Percentiles rank a stretch among this genome's conserved stretches.
phyloP scores from a whole-genome alignment of 2,797 vertebrate species.

The Columba guinea region DNA sequence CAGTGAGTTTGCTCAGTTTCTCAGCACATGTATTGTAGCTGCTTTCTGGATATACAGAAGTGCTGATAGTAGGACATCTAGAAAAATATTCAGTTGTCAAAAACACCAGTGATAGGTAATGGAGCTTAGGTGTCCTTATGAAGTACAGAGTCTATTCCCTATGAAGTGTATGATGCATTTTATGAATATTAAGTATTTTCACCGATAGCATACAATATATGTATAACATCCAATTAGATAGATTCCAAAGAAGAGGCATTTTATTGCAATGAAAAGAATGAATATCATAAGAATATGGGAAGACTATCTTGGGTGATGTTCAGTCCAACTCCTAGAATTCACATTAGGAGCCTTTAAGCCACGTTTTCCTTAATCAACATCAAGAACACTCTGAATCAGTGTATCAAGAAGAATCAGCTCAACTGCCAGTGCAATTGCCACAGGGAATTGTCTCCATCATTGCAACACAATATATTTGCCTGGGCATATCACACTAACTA shows the following conservation, averaged over 20 bases:
- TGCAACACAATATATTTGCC: slow-evolving; percentile 40
- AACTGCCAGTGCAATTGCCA: slow-evolving; percentile 31
- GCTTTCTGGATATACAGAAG: not conserved
- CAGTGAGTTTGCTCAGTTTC: not conserved
- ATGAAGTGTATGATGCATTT: not conserved
- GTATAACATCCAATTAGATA: not conserved
- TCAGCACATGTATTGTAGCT: not conserved
- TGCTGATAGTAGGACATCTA: not conserved
- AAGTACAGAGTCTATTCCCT: not conserved
- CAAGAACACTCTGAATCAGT: not conserved
- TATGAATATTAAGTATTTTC: not conserved
- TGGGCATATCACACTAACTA: slow-evolving; percentile 35
- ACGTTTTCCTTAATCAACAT: slow-evolving; percentile 24
- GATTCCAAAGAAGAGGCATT: not conserved
- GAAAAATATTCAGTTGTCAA: not conserved
- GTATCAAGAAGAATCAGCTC: slow-evolving; percentile 52
- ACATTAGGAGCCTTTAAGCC: not conserved
- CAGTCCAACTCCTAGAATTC: not conserved
- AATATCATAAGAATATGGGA: not conserved
- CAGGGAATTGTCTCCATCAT: slow-evolving; percentile 39
- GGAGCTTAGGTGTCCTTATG: not conserved
- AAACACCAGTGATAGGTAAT: not conserved
- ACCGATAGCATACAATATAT: not conserved
- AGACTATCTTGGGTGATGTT: not conserved
- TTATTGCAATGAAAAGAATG: not conserved